phyloP scores from a whole-genome alignment of 2,888 invertebrate species.

The Erpobdella octoculata region DNA sequence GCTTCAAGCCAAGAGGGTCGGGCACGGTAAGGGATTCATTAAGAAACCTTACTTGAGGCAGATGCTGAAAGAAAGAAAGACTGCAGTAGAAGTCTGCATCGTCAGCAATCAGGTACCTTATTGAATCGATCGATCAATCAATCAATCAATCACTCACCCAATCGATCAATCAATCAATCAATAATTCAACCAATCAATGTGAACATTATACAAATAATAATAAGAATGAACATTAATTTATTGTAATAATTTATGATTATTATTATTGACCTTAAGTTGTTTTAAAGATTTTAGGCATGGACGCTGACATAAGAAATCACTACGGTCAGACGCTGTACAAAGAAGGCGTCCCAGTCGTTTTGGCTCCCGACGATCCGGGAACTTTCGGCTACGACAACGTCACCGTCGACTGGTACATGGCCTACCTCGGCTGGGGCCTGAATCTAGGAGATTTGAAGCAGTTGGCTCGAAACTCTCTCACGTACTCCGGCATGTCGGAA shows the following conservation, averaged over 20 bases:
- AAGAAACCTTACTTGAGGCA: slow-evolving; percentile 37
- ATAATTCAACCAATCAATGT: not conserved
- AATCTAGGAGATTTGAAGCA: slow-evolving; percentile 38
- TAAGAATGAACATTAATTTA: slow-evolving; percentile 16
- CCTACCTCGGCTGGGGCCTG: slow-evolving; percentile 40
- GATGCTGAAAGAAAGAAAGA: slow-evolving; percentile 16
- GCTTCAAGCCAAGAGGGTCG: slow-evolving; percentile 36
- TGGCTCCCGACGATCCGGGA: slow-evolving; percentile 40
- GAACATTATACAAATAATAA: slow-evolving; percentile 7
- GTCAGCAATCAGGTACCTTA: slow-evolving; percentile 35
- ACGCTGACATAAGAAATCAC: slow-evolving; percentile 39
- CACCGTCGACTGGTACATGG: slow-evolving; percentile 40
- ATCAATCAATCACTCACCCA: too few relatives aligned
- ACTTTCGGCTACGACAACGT: slow-evolving; percentile 40
- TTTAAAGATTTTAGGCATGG: slow-evolving; percentile 37
- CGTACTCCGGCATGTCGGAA: slow-evolving; percentile 35
- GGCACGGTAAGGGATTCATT: slow-evolving; percentile 37
- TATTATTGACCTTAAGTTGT: not conserved
- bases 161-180: too few relatives aligned
- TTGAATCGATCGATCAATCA: too few relatives aligned
- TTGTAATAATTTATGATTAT: not conserved
- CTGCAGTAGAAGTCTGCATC: slow-evolving; percentile 36
- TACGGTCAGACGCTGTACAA: slow-evolving; percentile 36
- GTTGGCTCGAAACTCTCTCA: slow-evolving; percentile 37
- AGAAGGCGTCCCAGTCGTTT: slow-evolving; percentile 37